Conservation (phyloP, 2,888 invertebrate genomes). For the Mythimna lalbum region DNA sequence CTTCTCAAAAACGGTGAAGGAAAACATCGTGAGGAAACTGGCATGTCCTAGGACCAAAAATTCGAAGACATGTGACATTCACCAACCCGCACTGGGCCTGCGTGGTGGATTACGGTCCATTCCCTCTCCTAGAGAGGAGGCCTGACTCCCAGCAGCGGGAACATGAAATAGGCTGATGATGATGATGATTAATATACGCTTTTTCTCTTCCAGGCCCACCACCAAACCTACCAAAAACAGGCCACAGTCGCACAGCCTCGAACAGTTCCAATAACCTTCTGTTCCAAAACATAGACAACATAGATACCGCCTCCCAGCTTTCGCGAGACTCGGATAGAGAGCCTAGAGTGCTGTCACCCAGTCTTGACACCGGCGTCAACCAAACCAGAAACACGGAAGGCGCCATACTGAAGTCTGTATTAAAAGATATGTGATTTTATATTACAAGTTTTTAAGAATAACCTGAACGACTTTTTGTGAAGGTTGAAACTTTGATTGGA, state of each 20-base stretch:
- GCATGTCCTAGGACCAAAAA: too few relatives aligned
- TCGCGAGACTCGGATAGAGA: conserved; percentile 77
- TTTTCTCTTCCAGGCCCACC: conserved; percentile 74
- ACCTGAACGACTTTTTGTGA: conserved; percentile 3
- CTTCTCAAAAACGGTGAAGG: too few relatives aligned
- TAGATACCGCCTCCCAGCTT: conserved; percentile 79
- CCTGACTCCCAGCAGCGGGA: too few relatives aligned
- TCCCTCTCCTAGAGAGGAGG: too few relatives aligned
- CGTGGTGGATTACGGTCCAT: too few relatives aligned
- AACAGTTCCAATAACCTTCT: conserved; percentile 84
- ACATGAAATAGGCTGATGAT: too few relatives aligned
- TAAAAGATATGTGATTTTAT: conserved; percentile 83
- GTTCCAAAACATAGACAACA: conserved; percentile 80
- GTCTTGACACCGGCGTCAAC: conserved; percentile 83
- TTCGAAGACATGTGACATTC: too few relatives aligned
- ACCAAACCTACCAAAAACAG: conserved; percentile 57
- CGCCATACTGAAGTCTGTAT: conserved; percentile 86
- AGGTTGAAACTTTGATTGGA: conserved; percentile 23
- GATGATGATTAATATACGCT: too few relatives aligned
- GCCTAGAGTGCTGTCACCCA: conserved; percentile 62
- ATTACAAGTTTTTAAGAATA: conserved; percentile 40
- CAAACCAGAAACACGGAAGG: conserved; percentile 87
- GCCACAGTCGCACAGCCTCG: conserved; percentile 82
- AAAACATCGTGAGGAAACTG: too few relatives aligned
- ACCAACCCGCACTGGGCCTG: too few relatives aligned